phyloP scores from a whole-genome alignment of 2,888 invertebrate genomes.

The Pseudococcus longispinus region DNA sequence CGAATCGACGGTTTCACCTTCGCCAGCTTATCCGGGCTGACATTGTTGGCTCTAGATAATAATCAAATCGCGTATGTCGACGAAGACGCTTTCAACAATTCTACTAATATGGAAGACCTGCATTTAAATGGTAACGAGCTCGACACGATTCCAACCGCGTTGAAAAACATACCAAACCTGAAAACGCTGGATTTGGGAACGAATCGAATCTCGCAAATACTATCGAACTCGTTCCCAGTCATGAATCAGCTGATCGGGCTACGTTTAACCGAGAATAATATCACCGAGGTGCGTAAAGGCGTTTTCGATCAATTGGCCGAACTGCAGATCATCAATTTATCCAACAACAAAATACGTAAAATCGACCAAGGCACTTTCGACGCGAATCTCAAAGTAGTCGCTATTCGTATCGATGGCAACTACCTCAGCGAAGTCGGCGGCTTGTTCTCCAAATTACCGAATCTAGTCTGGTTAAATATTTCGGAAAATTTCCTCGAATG shows the following conservation, averaged over 20 bases:
- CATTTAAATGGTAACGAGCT: slow-evolving; percentile 84
- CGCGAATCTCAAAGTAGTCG: slow-evolving; percentile 77
- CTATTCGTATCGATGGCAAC: slow-evolving; percentile 83
- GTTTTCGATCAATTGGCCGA: slow-evolving; percentile 80
- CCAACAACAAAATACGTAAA: slow-evolving; percentile 80
- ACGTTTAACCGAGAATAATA: slow-evolving; percentile 83
- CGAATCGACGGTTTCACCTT: slow-evolving; percentile 78
- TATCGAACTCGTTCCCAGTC: slow-evolving; percentile 80
- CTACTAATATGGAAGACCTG: slow-evolving; percentile 79
- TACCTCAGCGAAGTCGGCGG: slow-evolving; percentile 79
- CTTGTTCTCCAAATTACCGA: slow-evolving; percentile 80
- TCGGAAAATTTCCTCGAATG: slow-evolving; percentile 83
- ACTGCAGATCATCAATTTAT: slow-evolving; percentile 82
- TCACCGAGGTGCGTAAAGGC: slow-evolving; percentile 79
- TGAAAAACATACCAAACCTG: slow-evolving; percentile 77
- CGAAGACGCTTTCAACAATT: slow-evolving; percentile 78
- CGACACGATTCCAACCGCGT: slow-evolving; percentile 73
- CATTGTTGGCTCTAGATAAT: slow-evolving; percentile 79
- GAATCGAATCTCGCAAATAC: slow-evolving; percentile 80
- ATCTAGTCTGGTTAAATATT: slow-evolving; percentile 84
- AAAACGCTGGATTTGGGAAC: slow-evolving; percentile 84
- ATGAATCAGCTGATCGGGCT: slow-evolving; percentile 82
- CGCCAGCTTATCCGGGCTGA: slow-evolving; percentile 75
- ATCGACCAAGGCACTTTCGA: slow-evolving; percentile 82
- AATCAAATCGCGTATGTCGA: slow-evolving; percentile 79